Conservation (phyloP, 2,113 vertebrate genomes). For the Dicerorhinus sumatrensis region DNA sequence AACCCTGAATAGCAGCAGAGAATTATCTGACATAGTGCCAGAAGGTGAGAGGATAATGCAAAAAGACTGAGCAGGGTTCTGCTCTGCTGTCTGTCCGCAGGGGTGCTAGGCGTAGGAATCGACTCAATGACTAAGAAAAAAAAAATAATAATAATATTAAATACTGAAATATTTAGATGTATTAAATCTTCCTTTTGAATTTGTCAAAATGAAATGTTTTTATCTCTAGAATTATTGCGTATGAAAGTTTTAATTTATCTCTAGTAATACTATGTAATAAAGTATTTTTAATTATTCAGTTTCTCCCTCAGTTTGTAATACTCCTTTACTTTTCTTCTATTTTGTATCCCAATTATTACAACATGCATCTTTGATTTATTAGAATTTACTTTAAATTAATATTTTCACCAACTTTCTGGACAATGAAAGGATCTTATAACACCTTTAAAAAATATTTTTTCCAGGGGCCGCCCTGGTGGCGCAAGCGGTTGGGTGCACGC, state of each 20-base stretch:
- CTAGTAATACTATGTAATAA: neutral
- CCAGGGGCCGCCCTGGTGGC: no score
- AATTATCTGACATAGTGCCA: no score
- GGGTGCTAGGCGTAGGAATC: no score
- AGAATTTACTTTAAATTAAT: neutral
- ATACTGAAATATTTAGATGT: constrained; percentile 3
- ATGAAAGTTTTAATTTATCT: neutral
- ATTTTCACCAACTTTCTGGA: neutral
- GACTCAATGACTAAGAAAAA: no score
- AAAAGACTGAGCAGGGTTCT: no score
- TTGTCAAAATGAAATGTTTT: constrained; percentile 17
- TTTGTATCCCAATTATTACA: neutral
- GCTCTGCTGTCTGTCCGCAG: no score
- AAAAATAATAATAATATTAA: neutral
- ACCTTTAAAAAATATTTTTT: neutral
- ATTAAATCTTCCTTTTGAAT: neutral
- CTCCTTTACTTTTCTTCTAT: neutral
- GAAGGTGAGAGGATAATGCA: no score
- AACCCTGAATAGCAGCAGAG: no score
- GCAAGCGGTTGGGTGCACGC: no score
- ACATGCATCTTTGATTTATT: neutral
- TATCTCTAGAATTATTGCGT: neutral
- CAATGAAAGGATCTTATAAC: neutral
- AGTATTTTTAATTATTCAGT: neutral
- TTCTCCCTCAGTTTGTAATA: neutral